Evolutionary conservation across 23 tunicate genomes (phyloP), one percentile per base, ranked within the genome.

Genomic region (Halocynthia aurantium): DNA sequence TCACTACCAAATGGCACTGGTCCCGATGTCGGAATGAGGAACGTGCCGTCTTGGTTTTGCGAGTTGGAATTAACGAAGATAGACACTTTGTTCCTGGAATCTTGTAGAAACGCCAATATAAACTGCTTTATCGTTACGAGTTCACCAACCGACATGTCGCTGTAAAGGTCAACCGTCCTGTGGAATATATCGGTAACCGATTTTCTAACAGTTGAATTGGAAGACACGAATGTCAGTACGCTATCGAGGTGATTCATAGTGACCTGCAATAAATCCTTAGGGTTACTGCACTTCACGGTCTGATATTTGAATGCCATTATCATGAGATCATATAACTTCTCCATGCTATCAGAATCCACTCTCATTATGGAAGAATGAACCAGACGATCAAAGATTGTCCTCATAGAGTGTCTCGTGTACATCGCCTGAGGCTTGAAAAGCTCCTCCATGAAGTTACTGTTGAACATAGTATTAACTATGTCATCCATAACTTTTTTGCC

Each of bases 281-380:
- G 84, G 60, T 69, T 65, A 51, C 52, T 40, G 51, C 83, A 82
- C 19, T 82, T 71, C 6, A 84, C 60, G 52, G 77, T 57, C 60
- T 92, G 92, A 51, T 92, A 79, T 49, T 92, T 92, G 19, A 85
- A 91, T 49, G 98, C 83, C 98, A 92, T 92, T 12, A 92, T 65
- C 98, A 92, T 92, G 61, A 92, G 56, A 55, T 92, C 98, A 73
- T 68, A 92, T 40, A 92, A 67, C 52, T 86, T 92, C 19, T 86
- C 92, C 98, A 92, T 92, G 55, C 92, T 86, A 51, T 85, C 98
- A 8, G 81, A 61, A 50, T 86, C 84, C 31, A 92, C 85, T 63
- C 77, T 82, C 92, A 92, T 92, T 10, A 86, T 86, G 7, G 98
- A 92, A 18, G 88, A 77, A 57, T 92, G 91, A 18, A 92, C 88